phyloP scores from a whole-genome alignment of 2,888 invertebrate genomes.

The Octonoba sinensis region DNA sequence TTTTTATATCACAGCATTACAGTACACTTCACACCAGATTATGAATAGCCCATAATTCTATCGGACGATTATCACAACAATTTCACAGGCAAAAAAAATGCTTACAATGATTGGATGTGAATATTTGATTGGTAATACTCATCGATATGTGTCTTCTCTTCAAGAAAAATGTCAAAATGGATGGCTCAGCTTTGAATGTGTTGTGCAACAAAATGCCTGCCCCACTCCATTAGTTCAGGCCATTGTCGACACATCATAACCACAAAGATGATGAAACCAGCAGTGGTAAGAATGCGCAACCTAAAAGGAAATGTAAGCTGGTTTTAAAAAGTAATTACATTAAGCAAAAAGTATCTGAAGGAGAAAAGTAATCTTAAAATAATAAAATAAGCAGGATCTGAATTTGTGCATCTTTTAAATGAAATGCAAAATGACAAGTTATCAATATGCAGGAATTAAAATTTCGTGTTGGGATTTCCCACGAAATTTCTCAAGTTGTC shows the following conservation, averaged over 20 bases:
- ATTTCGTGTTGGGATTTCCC: no score
- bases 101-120: slow-evolving; percentile 12
- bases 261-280: slow-evolving; percentile 83
- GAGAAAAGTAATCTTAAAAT: not conserved
- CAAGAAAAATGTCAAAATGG: slow-evolving; percentile 20
- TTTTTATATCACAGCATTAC: slow-evolving; percentile 41
- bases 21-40: slow-evolving; percentile 21
- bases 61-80: not conserved
- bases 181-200: slow-evolving; percentile 52
- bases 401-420: not conserved
- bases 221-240: slow-evolving; percentile 79
- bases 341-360: not conserved
- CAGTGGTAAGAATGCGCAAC: slow-evolving; percentile 87
- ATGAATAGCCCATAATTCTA: slow-evolving; percentile 5
- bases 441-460: no score
- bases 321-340: not conserved
- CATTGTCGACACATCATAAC: slow-evolving; percentile 89
- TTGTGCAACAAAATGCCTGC: slow-evolving; percentile 53
- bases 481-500: no score
- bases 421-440: no score
- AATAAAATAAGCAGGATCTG: not conserved
- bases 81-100: slow-evolving; percentile 19
- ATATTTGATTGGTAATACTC: slow-evolving; percentile 18
- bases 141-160: slow-evolving; percentile 44
- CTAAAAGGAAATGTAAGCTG: slow-evolving; percentile 75